Base-by-base conservation (phyloP, 2,888 invertebrate species). In the Ochropleura plecta region DNA sequence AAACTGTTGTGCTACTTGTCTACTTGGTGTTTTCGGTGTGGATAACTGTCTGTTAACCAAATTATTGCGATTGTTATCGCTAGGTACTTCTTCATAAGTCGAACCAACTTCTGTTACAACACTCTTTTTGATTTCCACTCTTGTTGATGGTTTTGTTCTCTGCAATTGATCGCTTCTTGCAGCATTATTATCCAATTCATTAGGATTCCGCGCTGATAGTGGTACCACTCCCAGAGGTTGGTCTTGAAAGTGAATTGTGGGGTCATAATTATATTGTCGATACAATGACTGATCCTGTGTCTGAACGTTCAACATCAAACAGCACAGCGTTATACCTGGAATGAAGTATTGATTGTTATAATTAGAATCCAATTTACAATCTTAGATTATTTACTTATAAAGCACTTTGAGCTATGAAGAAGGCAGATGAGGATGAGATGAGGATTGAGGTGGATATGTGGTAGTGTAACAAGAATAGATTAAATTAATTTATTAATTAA, bases 181-280 rank as follows among this genome's bases (percentile, higher is more conserved):
- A 44, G 60, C 40, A 49, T 69, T 60, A n/a, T 63, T 18, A n/a
- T 71, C 59, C 40, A 55, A 7, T 40, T 44, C 53, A 55, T 60
- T 66, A 1, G 16, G 9, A 48, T 14, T 49, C 44, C 18, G 18
- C 42, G 9, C 6, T 51, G 75, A 53, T 8, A 76, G 57, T 42
- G 64, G 72, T 6, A 49, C 12, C 10, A 10, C 44, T 7, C 67
- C 60, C 48, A 70, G 73, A n/a, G 59, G 49, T 10, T 81, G 83
- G 10, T 89, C 88, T 14, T 69, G 60, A 48, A 85, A 89, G 66
- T 84, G 89, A 79, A 91, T 77, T 44, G 74, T 85, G 66, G 82
- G 74, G 49, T 88, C 83, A 12, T 74, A 7, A 14, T 63, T 12
- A 16, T 46, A 49, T 8, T 49, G 60, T 42, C 42, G 46, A 20